Base-by-base conservation (phyloP, 2,888 invertebrate genomes). In the Allophyes oxyacanthae region DNA sequence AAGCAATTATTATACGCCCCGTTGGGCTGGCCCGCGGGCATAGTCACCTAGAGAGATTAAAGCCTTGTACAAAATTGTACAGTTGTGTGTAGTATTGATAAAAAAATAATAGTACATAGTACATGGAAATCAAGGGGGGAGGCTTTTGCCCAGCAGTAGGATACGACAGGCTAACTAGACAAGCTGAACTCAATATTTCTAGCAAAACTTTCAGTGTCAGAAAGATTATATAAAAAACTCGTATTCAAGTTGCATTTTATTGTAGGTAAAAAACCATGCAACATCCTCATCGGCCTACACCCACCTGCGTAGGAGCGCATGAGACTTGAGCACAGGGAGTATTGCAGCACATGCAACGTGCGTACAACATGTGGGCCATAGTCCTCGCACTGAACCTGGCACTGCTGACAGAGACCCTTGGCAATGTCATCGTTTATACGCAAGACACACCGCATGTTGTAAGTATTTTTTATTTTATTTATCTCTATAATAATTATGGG, bases 371-470 rank as follows among this genome's bases (percentile, higher is more conserved):
- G 92, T 77, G 78, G 75, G 60, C 57, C 26, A 41, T 80, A 52
- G 64, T 81, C 33, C 65, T 82, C 37, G 48, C 55, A 45, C 57
- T 82, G n/a, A 80, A 89, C 43, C 60, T 87, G 55, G 83, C 81
- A 57, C 74, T 89, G 63, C 64, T 90, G 55, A 72, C 81, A 0
- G 67, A 71, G 8, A 54, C 75, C 8, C 88, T 78, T 9, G 89
- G 82, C 38, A 80, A 82, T 65, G 78, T 93, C 61, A 76, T 88
- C 9, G 86, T 91, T 9, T 90, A 84, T 73, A 84, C 84, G 1
- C 77, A 83, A 60, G 77, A 77, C 3, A 70, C 72, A 13, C 90
- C 91, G 20, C 88, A 90, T 60, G 52, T 79, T 58, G 92, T 91
- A 55, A 87, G 87, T 51, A 30, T 1, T 1, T 11, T n/a, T 4